These are phyloP conservation scores for Gulo gulo DNA, from an alignment of 2,113 vertebrate genomes.

Conservation along the genomic window DNA sequence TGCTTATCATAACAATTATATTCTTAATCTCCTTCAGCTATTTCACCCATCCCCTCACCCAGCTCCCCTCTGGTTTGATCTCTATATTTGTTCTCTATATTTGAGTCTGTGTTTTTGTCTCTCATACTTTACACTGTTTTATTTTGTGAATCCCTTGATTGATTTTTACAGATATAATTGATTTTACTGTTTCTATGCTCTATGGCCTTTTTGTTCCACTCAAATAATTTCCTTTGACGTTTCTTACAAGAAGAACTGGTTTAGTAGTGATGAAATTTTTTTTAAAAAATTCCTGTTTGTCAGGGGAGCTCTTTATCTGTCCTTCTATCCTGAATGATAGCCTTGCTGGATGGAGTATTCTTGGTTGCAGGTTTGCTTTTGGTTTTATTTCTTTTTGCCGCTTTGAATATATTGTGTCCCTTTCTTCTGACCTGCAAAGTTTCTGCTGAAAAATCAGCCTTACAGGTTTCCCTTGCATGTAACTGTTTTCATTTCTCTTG, in stretches of 20 bases:
- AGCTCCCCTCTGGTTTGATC: background rate
- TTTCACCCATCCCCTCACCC: background rate
- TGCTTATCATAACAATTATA: background rate
- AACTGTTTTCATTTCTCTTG: background rate
- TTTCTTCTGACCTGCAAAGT: background rate
- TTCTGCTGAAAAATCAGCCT: background rate
- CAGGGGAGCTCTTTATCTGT: background rate
- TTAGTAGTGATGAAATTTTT: background rate
- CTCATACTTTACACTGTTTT: background rate
- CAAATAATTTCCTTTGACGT: background rate
- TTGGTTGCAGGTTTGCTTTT: background rate
- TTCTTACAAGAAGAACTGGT: background rate
- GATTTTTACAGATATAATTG: background rate
- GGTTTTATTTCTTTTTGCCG: background rate
- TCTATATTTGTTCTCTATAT: background rate
- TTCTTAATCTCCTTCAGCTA: background rate
- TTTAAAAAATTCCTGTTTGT: background rate
- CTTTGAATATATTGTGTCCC: background rate
- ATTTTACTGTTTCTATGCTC: background rate
- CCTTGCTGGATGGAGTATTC: background rate
- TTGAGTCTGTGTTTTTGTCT: background rate
- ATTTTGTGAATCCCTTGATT: background rate
- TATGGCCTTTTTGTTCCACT: background rate
- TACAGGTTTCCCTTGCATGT: background rate
- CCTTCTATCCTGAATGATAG: background rate